A percentile compares a stretch with the other conserved stretches of the same genome.
Conservation (phyloP, 2,888 invertebrate genomes). For the Oasisia sp. region DNA sequence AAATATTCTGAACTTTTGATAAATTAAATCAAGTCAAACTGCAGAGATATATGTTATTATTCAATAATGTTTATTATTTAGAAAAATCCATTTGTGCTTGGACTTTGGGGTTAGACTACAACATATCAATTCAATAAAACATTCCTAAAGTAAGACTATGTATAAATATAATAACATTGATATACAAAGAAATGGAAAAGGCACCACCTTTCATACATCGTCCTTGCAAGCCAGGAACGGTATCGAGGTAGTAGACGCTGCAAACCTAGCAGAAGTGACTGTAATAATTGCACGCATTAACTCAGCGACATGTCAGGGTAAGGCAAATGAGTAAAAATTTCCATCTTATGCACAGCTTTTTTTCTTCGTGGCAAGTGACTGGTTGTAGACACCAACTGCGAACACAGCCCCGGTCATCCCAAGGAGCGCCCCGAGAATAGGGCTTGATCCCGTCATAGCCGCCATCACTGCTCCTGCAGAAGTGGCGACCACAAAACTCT, state of each 20-base stretch:
- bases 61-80: neutral
- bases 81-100: neutral
- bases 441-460: conserved; percentile 24
- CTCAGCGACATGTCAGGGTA: too few relatives aligned
- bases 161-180: neutral
- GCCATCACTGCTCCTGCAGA: conserved; percentile 33
- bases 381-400: conserved; percentile 35
- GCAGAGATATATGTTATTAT: neutral
- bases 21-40: neutral
- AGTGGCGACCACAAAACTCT: conserved; percentile 34
- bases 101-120: neutral
- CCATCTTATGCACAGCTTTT: neutral
- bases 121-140: neutral
- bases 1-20: too few relatives aligned
- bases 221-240: too few relatives aligned
- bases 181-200: neutral
- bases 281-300: neutral
- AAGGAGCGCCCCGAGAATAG: conserved; percentile 34
- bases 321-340: neutral
- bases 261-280: neutral
- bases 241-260: too few relatives aligned
- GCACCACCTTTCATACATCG: too few relatives aligned
- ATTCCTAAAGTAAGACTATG: neutral
- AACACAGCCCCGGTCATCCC: conserved; percentile 40
- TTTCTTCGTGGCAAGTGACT: neutral